Evolutionary conservation across 2,113 vertebrate genomes (phyloP), one percentile per base, ranked within the genome.

Genomic region (Takifugu bimaculatus): DNA sequence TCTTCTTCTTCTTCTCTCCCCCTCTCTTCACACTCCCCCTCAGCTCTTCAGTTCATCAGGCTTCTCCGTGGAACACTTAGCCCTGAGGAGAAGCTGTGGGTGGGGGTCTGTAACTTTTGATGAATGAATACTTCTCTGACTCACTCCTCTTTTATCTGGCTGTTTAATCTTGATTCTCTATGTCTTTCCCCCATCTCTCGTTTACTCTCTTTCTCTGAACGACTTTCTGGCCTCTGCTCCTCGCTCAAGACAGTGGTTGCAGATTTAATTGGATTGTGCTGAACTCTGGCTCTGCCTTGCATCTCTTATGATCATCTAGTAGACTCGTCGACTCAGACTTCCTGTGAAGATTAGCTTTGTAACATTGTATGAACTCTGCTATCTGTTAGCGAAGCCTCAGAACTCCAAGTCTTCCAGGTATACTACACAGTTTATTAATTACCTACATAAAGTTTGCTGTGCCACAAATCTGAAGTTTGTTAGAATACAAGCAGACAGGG

Each of bases 91-190:
- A 88, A 86, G 85, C 89, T 65, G 79, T 86, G 88, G 86, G 89
- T 89, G 80, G 85, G 80, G 80, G 85, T 88, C 85, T 88, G 82
- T 82, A 90, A 91, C 90, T 89, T 91, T 90, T 91, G 89, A 90
- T 91, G 88, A 91, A 90, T 86, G 87, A 88, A 89, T 86, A 87
- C 78, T 85, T 88, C 81, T 88, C 84, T 83, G 88, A 80, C 78
- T 88, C 75, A 78, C 75, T 85, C 72, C 68, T 80, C 80, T 89
- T 87, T 89, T 81, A 88, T 90, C 87, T 87, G 73, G 75, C 80
- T 86, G 70, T 88, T 88, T 87, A 82, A 88, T 88, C 82, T 87
- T 72, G 68, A 82, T 72, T 77, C 56, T 74, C 59, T 70, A 45
- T 54, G 4, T 80, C 73, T 70, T 74, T 48, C 70, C 56, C 74